Conservation (phyloP, 1,140 invertebrate species). For the Tachypleus tridentatus region DNA sequence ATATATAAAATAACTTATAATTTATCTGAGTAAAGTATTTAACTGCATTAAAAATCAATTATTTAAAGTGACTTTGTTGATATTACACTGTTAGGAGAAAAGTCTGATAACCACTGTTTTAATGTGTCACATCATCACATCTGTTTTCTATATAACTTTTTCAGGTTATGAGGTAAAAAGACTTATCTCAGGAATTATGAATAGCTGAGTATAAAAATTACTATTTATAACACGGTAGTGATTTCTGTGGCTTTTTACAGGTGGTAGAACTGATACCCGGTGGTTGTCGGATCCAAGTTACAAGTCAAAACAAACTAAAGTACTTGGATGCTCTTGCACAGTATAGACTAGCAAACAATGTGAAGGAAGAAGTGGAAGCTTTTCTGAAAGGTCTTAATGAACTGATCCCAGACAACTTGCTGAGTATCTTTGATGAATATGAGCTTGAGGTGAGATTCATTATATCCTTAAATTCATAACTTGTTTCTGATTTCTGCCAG, state of each 20-base stretch:
- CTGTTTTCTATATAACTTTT: too few relatives aligned
- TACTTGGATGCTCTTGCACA: conserved; percentile 83
- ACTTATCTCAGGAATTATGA: not conserved
- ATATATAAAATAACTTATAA: too few relatives aligned
- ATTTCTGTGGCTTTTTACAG: conserved; percentile 27
- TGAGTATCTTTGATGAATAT: conserved; percentile 92
- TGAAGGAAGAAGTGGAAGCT: conserved; percentile 70
- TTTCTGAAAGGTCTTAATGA: conserved; percentile 82
- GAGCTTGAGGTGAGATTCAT: conserved; percentile 63
- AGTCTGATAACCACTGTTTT: not conserved
- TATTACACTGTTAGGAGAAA: too few relatives aligned
- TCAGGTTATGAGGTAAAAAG: too few relatives aligned
- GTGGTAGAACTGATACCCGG: conserved; percentile 59
- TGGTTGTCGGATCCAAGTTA: conserved; percentile 54
- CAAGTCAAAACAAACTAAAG: conserved; percentile 60
- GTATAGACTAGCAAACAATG: conserved; percentile 64
- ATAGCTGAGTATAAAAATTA: not conserved
- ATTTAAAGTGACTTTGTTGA: too few relatives aligned
- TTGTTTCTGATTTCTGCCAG: too few relatives aligned
- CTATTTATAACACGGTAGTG: conserved; percentile 4
- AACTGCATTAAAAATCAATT: too few relatives aligned
- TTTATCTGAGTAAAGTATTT: too few relatives aligned
- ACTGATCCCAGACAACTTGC: conserved; percentile 79
- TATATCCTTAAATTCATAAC: too few relatives aligned
- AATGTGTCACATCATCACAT: too few relatives aligned